Evolutionary conservation across 2,113 vertebrate genomes (phyloP).

Genomic region (Myanophis thanlyinensis): DNA sequence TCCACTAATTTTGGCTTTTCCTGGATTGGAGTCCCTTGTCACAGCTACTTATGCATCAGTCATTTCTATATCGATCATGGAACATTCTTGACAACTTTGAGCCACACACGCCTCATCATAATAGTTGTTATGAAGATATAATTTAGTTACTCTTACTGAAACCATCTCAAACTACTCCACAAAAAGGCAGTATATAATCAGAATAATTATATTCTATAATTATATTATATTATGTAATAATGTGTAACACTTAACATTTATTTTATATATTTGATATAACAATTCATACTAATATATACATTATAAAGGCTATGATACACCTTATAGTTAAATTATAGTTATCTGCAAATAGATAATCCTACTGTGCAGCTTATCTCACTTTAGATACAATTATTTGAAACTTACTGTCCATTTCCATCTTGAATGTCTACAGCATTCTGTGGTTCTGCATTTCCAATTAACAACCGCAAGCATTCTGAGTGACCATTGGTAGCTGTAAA

Average conservation of each 20-base stretch:
- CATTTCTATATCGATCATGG: not conserved
- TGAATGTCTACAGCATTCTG: constrained; percentile 93
- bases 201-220: not conserved
- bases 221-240: not conserved
- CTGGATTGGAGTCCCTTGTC: not conserved
- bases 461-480: constrained; percentile 92
- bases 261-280: not conserved
- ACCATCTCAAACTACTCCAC: not conserved
- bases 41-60: not conserved
- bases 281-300: not conserved
- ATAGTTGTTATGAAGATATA: not conserved
- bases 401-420: constrained; percentile 98
- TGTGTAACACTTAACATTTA: not conserved
- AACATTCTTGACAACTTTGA: not conserved
- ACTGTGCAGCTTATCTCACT: not conserved
- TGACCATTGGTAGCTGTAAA: constrained; percentile 93
- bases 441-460: constrained; percentile 94
- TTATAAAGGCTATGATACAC: not conserved
- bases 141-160: not conserved
- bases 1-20: not conserved
- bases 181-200: not conserved
- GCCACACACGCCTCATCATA: not conserved
- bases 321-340: not conserved
- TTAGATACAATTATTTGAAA: constrained; percentile 33
- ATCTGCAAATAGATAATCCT: not conserved